These are phyloP conservation scores for Tichodroma muraria DNA, from an alignment of 2,113 vertebrate species.

Conservation along the genomic window DNA sequence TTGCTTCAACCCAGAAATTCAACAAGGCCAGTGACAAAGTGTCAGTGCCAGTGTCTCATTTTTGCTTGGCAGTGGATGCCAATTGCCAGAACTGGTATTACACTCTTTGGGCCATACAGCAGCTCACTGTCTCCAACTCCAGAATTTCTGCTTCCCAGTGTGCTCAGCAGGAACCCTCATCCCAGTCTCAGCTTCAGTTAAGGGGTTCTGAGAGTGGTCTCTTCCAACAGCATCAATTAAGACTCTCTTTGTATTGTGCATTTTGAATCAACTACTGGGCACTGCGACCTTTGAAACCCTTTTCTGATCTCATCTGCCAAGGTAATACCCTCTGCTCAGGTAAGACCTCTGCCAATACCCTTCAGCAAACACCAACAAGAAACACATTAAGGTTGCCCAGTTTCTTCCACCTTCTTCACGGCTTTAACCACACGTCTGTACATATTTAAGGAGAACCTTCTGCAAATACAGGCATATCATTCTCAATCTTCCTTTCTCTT, in stretches of 20 bases:
- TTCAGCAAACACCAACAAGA: background rate
- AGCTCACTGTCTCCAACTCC: background rate
- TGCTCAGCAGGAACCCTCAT: background rate
- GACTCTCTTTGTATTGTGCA: too few species aligned
- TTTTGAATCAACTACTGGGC: background rate
- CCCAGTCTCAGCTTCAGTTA: background rate
- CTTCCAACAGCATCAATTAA: background rate
- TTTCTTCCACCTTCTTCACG: background rate
- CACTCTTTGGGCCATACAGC: background rate
- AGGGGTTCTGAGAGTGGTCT: background rate
- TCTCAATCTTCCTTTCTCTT: background rate
- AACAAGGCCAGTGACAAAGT: background rate
- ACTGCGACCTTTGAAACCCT: background rate
- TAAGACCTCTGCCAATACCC: background rate
- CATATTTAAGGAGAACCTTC: background rate
- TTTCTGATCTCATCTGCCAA: background rate
- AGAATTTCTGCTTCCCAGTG: background rate
- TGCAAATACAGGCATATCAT: background rate
- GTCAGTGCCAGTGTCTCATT: background rate
- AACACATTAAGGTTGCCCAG: background rate
- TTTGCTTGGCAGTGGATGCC: background rate
- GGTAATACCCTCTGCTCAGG: background rate
- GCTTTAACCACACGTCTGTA: background rate
- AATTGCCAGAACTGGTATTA: background rate
- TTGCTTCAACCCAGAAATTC: background rate